Evolutionary conservation across 1,140 invertebrate species (phyloP).

Genomic region (Galleria mellonella): DNA sequence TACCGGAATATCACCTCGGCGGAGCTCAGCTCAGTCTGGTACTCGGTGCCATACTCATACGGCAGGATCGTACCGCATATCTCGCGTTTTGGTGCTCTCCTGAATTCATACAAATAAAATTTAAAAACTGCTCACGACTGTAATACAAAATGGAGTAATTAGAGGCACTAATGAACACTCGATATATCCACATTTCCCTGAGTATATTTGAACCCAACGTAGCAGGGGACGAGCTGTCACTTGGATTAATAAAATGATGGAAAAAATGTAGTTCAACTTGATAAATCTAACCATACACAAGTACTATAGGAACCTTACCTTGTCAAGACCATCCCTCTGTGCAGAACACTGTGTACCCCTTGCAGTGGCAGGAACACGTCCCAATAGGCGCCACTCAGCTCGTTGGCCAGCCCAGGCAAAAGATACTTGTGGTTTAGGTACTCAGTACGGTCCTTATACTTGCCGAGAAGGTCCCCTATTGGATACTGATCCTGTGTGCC

Average conservation of each 20-base stretch:
- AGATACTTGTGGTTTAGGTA: slow-evolving; percentile 80
- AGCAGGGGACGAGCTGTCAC: too few relatives aligned
- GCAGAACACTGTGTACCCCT: slow-evolving; percentile 85
- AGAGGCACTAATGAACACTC: too few relatives aligned
- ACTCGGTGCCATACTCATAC: slow-evolving; percentile 79
- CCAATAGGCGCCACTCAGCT: slow-evolving; percentile 83
- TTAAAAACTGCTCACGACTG: not conserved
- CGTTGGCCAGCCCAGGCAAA: slow-evolving; percentile 78
- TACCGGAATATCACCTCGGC: slow-evolving; percentile 86
- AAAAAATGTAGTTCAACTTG: not conserved
- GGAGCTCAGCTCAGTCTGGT: slow-evolving; percentile 82
- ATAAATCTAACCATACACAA: too few relatives aligned
- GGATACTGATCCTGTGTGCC: slow-evolving; percentile 93
- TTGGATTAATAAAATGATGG: not conserved
- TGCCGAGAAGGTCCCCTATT: slow-evolving; percentile 92
- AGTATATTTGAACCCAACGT: too few relatives aligned
- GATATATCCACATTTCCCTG: too few relatives aligned
- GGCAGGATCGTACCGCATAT: slow-evolving; percentile 80
- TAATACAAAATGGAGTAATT: too few relatives aligned
- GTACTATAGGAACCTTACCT: slow-evolving; percentile 76
- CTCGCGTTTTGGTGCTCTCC: slow-evolving; percentile 76
- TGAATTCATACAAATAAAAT: slow-evolving; percentile 9
- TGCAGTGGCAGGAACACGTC: slow-evolving; percentile 92
- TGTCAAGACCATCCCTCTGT: slow-evolving; percentile 89
- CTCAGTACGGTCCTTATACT: slow-evolving; percentile 84